Conservation (phyloP, 2,113 vertebrate species). For the Meles meles region DNA sequence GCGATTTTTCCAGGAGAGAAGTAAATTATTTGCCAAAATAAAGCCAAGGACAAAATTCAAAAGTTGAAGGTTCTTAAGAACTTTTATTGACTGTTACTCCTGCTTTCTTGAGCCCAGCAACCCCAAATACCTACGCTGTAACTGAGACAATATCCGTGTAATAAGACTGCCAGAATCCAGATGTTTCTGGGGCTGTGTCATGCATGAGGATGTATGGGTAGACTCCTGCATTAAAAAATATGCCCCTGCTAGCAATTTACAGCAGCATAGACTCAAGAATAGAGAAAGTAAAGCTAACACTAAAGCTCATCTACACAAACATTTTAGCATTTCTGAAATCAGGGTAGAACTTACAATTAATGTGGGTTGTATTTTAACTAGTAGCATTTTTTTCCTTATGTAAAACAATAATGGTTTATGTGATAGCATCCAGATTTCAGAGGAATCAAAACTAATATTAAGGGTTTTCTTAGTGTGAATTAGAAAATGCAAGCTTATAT, state of each 20-base stretch:
- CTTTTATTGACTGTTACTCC: background rate
- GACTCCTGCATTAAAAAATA: background rate
- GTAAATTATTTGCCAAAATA: slow-evolving; percentile 35
- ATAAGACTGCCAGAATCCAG: background rate
- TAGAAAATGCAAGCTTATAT: background rate
- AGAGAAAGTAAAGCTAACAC: background rate
- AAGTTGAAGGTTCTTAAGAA: background rate
- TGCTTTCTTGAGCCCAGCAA: background rate
- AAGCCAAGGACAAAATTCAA: background rate
- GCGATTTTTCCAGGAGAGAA: slow-evolving; percentile 32
- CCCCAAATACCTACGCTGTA: background rate
- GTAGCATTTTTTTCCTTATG: background rate
- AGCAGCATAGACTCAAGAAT: background rate
- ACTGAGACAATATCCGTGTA: background rate
- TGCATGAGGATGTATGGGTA: background rate
- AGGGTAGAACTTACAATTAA: background rate
- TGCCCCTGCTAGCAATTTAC: background rate
- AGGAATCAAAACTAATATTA: background rate
- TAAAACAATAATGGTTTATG: background rate
- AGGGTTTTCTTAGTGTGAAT: background rate
- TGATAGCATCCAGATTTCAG: background rate
- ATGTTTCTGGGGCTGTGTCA: background rate
- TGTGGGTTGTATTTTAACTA: background rate
- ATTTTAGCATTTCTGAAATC: background rate
- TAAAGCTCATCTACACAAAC: background rate